A percentile compares a stretch with the other conserved stretches of the same genome.
These are phyloP conservation scores for Frieseomelitta varia DNA, from an alignment of 1,140 invertebrate species.

Conservation along the genomic window DNA sequence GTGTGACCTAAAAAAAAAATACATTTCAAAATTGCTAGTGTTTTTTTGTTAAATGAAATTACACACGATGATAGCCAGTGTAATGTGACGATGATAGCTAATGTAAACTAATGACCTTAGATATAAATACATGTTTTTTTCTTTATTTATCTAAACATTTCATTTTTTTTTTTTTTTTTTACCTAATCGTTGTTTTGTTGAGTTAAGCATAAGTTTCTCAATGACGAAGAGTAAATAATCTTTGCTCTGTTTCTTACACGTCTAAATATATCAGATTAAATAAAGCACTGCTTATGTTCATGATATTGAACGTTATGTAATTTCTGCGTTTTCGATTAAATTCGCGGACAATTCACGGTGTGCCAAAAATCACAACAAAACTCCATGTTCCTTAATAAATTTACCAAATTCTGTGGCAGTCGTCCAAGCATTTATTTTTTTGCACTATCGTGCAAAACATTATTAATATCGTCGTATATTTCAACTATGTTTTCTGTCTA, in stretches of 20 bases:
- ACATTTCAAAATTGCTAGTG: background rate
- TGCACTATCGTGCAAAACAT: background rate
- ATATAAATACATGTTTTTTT: background rate
- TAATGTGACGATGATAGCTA: too few relatives aligned
- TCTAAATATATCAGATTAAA: background rate
- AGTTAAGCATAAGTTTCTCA: background rate
- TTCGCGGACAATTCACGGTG: background rate
- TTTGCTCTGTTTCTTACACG: background rate
- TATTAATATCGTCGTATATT: too few relatives aligned
- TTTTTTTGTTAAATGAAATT: background rate
- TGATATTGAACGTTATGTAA: too few relatives aligned
- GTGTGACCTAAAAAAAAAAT: too few relatives aligned
- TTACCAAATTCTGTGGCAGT: background rate
- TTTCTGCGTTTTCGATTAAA: background rate
- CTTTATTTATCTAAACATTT: background rate
- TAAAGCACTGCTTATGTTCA: background rate
- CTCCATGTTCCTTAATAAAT: background rate
- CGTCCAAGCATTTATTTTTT: background rate
- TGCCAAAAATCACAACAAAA: background rate
- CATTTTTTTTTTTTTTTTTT: background rate
- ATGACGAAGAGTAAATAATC: background rate
- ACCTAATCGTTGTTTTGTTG: background rate
- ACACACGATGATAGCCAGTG: too few relatives aligned
- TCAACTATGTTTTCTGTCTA: background rate
- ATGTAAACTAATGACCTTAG: background rate